phyloP scores from a whole-genome alignment of 2,888 invertebrate species.

The Dorcus parallelipipedus region DNA sequence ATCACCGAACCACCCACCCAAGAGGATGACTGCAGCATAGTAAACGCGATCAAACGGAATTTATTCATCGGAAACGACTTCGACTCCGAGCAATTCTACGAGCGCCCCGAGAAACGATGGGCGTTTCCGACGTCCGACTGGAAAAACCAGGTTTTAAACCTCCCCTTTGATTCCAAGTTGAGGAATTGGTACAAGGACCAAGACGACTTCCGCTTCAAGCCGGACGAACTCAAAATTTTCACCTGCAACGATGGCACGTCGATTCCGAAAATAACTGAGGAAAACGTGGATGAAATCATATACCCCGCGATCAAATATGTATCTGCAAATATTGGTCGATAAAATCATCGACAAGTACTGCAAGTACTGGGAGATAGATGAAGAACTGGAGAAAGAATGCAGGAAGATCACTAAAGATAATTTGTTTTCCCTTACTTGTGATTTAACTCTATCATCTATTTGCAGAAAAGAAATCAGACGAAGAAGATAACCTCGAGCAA shows the following conservation, averaged over 20 bases:
- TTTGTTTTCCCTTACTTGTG: background rate
- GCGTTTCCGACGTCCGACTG: conserved; percentile 22
- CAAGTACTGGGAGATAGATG: conserved; percentile 40
- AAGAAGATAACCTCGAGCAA: conserved; percentile 11
- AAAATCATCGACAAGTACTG: conserved; percentile 39
- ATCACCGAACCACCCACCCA: background rate
- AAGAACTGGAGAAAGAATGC: conserved; percentile 28
- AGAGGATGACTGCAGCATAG: conserved; percentile 5
- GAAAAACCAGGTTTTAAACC: conserved; percentile 28
- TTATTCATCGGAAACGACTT: conserved; percentile 12
- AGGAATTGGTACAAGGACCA: conserved; percentile 2
- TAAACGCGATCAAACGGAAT: conserved; percentile 12
- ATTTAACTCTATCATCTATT: background rate
- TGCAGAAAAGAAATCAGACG: background rate
- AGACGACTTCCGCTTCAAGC: conserved; percentile 10
- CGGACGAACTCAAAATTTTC: conserved; percentile 14
- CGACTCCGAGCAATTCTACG: conserved; percentile 10
- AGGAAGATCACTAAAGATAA: conserved; percentile 6
- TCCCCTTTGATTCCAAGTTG: conserved; percentile 26
- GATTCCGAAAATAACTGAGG: background rate
- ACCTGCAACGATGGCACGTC: background rate
- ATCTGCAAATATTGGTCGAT: conserved; percentile 34
- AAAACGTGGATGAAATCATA: conserved; percentile 9
- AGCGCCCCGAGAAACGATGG: conserved; percentile 6
- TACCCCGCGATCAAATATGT: conserved; percentile 20